phyloP scores from a whole-genome alignment of 1,140 invertebrate species.

The Caerostris darwini region DNA sequence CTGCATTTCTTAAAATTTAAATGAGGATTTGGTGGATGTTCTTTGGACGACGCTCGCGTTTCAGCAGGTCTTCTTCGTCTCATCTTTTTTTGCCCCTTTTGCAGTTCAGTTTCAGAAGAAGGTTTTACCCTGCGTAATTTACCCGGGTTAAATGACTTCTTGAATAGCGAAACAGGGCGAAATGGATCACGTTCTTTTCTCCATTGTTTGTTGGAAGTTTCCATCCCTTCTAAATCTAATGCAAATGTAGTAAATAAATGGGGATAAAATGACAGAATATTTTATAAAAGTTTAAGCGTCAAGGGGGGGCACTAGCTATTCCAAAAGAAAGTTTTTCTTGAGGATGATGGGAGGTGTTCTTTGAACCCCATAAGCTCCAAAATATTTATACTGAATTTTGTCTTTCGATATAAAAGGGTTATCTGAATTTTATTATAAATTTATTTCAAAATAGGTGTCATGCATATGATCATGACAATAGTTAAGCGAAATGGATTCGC shows the following conservation, averaged over 20 bases:
- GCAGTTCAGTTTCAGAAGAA: too few species aligned
- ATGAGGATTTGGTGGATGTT: conserved; percentile 47
- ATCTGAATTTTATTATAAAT: background rate
- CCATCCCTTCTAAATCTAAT: conserved; percentile 5
- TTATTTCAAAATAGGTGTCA: too few species aligned
- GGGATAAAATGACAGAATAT: conserved; percentile 39
- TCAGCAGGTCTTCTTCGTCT: background rate
- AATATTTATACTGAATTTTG: background rate
- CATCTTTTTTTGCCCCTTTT: too few species aligned
- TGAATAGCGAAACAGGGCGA: background rate
- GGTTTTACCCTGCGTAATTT: conserved; percentile 16
- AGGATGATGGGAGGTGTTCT: background rate
- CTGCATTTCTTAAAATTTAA: conserved; percentile 69
- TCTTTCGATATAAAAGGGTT: background rate
- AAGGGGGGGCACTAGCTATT: background rate
- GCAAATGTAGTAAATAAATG: conserved; percentile 48
- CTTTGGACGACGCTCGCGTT: background rate
- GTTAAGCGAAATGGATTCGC: background rate
- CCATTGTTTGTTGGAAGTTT: conserved; percentile 45
- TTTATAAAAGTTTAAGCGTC: background rate
- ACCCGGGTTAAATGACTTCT: conserved; percentile 55
- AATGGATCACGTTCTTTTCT: conserved; percentile 19
- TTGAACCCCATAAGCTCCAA: background rate
- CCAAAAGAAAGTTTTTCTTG: background rate
- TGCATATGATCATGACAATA: background rate